Evolutionary conservation across 1,140 invertebrate species (phyloP), one percentile per base, ranked within the genome.

Genomic region (Rhagoletis pomonella): DNA sequence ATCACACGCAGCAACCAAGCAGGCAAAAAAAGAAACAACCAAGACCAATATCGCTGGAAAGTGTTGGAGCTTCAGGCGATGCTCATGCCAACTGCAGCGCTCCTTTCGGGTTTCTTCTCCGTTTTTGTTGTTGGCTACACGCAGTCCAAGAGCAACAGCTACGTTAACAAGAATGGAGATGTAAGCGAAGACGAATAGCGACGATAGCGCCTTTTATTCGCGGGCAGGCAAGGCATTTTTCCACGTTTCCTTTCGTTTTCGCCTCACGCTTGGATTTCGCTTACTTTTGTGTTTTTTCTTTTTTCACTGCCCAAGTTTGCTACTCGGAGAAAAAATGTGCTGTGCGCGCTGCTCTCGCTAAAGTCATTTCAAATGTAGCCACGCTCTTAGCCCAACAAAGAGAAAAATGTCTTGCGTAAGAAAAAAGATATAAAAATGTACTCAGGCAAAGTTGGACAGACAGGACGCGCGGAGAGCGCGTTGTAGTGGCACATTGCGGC

Each of bases 71-170:
- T 55, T 17, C 73, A 7, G 4, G 44, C 5, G 55, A 6, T 39
- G 42, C 39, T 50, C 3, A 50, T n/a, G n/a, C 44, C 6, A 7
- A 14, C 14, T 7, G 42, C 39, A 6, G 12, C 44, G 69, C 39
- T 17, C 19, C 50, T 81, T 81, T 9, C 9, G 12, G 14, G 69
- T 12, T 17, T 17, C 50, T 81, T 81, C 19, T n/a, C n/a, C 19
- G 29, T 12, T n/a, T 42, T 55, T 81, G 47, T 50, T 69, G 3
- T 87, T 7, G 42, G 4, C 17, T 55, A 29, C 29, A 29, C 0
- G 7, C 62, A 12, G n/a, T 73, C 55, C 84, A 85, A n/a, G 58
- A 85, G 84, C 55, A 85, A 85, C 84, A 62, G 59, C 84, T 60
- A 62, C 58, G 14, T 12, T 85, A 62, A 42, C 42, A 73, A 73